A percentile compares a stretch with the other conserved stretches of the same genome.
Evolutionary conservation across 2,888 invertebrate species (phyloP).

Genomic region (Proisotoma minuta): DNA sequence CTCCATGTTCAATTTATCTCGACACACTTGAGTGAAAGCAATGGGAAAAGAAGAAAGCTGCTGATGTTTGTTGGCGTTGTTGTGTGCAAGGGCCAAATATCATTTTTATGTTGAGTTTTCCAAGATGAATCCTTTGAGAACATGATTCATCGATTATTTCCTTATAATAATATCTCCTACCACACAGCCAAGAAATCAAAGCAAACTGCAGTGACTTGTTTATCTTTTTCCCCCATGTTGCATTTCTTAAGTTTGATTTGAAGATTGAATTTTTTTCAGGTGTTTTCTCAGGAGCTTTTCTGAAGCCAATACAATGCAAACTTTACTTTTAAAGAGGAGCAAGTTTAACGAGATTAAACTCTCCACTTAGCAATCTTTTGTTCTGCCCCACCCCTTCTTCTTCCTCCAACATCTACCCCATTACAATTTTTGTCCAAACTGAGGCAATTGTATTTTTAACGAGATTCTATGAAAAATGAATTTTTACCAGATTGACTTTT

Average conservation of each 20-base stretch:
- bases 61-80: not conserved
- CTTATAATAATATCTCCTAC: not conserved
- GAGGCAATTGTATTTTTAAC: no score
- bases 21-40: slow-evolving; percentile 8
- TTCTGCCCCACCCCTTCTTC: not conserved
- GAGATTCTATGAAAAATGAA: no score
- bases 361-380: not conserved
- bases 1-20: slow-evolving; percentile 9
- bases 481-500: no score
- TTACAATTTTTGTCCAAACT: no score
- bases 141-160: slow-evolving; percentile 14
- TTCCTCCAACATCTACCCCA: no score
- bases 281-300: not conserved
- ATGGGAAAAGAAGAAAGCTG: not conserved
- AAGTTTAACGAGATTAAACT: not conserved
- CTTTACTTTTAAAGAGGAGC: not conserved
- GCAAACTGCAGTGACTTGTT: not conserved
- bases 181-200: not conserved
- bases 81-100: slow-evolving; percentile 2
- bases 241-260: no score
- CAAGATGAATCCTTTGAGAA: slow-evolving; percentile 2
- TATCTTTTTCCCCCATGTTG: no score
- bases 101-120: slow-evolving; percentile 4
- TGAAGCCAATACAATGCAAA: not conserved
- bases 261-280: slow-evolving; percentile 6